Evolutionary conservation across 2,113 vertebrate species (phyloP).

Genomic region (Nipponia nippon): DNA sequence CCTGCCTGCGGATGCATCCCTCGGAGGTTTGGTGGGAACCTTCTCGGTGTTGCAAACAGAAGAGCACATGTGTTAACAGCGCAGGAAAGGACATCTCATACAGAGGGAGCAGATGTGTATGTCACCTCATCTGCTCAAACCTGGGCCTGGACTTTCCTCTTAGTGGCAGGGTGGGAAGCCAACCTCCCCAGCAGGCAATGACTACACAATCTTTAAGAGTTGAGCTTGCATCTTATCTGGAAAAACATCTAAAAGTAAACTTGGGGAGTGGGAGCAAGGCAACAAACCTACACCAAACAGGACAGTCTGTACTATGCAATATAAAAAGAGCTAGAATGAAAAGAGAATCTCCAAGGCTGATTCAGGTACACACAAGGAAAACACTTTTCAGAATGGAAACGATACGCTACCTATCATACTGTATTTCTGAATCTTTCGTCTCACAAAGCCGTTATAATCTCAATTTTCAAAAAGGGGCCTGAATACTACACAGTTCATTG

Average conservation of each 20-base stretch:
- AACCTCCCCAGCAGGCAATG: not conserved
- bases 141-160: not conserved
- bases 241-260: not conserved
- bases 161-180: not conserved
- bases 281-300: not conserved
- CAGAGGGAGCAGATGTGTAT: not conserved
- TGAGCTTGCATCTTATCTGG: not conserved
- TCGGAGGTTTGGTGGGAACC: not conserved
- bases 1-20: not conserved
- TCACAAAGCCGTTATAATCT: not conserved
- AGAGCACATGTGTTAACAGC: rapidly evolving
- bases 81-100: not conserved
- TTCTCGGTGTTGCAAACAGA: not conserved
- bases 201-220: not conserved
- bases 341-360: not conserved
- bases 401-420: not conserved
- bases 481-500: not conserved
- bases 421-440: not conserved
- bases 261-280: not conserved
- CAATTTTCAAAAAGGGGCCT: not conserved
- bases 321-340: not conserved
- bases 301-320: not conserved
- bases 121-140: not conserved
- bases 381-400: not conserved
- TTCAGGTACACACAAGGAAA: not conserved